phyloP scores from a whole-genome alignment of 1,140 invertebrate species.

The Leptestheria dahalacensis region DNA sequence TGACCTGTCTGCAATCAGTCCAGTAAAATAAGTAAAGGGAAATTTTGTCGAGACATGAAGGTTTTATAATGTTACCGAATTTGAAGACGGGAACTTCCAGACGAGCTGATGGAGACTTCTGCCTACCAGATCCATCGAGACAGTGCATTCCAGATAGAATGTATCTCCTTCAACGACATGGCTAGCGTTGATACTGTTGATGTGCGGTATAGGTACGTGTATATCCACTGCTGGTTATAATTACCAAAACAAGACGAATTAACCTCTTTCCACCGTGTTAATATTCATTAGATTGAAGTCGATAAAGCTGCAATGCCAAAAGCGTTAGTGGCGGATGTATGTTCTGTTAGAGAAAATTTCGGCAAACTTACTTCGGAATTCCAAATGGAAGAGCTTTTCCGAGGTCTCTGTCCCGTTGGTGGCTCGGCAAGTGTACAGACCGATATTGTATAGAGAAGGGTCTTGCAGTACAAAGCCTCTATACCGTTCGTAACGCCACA shows the following conservation, averaged over 20 bases:
- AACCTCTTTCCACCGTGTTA: not conserved
- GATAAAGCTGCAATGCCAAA: not conserved
- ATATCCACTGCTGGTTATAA: not conserved
- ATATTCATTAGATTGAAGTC: not conserved
- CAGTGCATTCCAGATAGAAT: not conserved
- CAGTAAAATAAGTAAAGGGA: too few relatives aligned
- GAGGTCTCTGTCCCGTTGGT: not conserved
- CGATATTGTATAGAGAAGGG: not conserved
- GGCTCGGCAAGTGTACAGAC: not conserved
- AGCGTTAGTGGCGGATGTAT: not conserved
- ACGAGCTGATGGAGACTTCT: not conserved
- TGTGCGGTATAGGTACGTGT: not conserved
- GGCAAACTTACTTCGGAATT: not conserved
- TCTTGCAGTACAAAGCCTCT: not conserved
- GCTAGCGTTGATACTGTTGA: not conserved
- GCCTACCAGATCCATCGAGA: not conserved
- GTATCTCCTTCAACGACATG: not conserved
- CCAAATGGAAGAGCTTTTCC: not conserved
- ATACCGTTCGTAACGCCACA: not conserved
- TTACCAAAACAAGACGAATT: not conserved
- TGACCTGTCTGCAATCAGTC: not conserved
- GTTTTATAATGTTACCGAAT: too few relatives aligned
- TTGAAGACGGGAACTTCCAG: not conserved
- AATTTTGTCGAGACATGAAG: too few relatives aligned
- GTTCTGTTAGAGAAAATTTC: too few relatives aligned